phyloP scores from a whole-genome alignment of 2,797 vertebrate genomes.

The Chaenodraco wilsoni region DNA sequence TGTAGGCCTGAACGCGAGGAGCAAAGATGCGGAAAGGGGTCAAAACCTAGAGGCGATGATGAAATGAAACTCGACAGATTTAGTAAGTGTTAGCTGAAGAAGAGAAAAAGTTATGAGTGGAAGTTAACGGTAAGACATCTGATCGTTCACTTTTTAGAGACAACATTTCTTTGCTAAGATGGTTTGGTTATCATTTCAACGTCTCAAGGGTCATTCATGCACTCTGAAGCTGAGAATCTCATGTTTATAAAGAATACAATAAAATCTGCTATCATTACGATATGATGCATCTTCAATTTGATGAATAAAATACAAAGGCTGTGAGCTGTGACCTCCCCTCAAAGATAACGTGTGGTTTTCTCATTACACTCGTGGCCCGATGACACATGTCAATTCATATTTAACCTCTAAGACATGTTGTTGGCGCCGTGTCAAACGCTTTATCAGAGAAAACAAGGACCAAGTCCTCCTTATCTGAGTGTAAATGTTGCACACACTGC shows the following conservation, averaged over 20 bases:
- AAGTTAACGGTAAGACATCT: conserved; percentile 1
- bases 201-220: conserved; percentile 42
- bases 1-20: conserved; percentile 26
- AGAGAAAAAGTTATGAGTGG: conserved; percentile 17
- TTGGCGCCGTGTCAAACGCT: conserved; percentile 75
- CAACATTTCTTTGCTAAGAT: not conserved
- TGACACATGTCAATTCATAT: conserved; percentile 78
- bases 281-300: conserved; percentile 7
- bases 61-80: conserved; percentile 40
- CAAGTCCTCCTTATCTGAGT: conserved; percentile 64
- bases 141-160: conserved; percentile 4
- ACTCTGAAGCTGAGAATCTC: not conserved
- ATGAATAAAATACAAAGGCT: conserved; percentile 14
- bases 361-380: conserved; percentile 32
- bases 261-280: not conserved
- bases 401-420: conserved; percentile 76
- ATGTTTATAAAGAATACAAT: not conserved
- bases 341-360: conserved; percentile 13
- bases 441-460: conserved; percentile 78
- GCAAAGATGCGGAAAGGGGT: conserved; percentile 46
- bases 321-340: conserved; percentile 14
- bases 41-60: conserved; percentile 52
- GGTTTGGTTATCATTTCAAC: conserved; percentile 12
- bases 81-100: conserved; percentile 26
- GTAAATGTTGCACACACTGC: conserved; percentile 72